phyloP scores from a whole-genome alignment of 2,888 invertebrate species.

The Pedicia rivosa region DNA sequence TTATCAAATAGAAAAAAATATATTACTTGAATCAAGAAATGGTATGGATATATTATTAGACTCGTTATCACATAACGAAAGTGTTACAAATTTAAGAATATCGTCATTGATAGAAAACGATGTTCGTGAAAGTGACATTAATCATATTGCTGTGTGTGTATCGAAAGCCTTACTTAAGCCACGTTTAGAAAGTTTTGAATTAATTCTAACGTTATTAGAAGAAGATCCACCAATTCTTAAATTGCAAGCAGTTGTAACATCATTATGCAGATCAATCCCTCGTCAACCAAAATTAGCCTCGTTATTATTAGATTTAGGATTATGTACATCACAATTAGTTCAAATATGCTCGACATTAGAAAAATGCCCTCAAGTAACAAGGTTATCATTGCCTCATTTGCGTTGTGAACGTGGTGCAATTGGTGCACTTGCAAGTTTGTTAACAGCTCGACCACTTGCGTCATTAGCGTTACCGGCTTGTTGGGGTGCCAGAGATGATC shows the following conservation, averaged over 20 bases:
- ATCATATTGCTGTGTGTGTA: conserved; percentile 31
- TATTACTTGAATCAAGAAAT: conserved; percentile 19
- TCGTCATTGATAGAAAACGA: conserved; percentile 36
- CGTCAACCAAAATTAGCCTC: conserved; percentile 28
- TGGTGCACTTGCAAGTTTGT: conserved; percentile 32
- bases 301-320: conserved; percentile 36
- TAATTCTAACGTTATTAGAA: conserved; percentile 36
- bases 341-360: conserved; percentile 35
- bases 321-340: conserved; percentile 35
- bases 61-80: conserved; percentile 34
- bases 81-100: conserved; percentile 34
- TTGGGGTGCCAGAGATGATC: conserved; percentile 35
- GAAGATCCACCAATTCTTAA: conserved; percentile 33
- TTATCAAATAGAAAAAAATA: conserved; percentile 33
- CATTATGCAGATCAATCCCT: conserved; percentile 28
- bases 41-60: conserved; percentile 34
- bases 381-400: conserved; percentile 37
- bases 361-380: conserved; percentile 33
- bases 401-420: conserved; percentile 37
- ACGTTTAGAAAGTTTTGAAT: conserved; percentile 34
- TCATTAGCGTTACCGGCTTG: conserved; percentile 35
- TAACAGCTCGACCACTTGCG: conserved; percentile 32
- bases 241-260: conserved; percentile 36
- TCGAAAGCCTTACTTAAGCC: conserved; percentile 32
- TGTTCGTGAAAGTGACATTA: conserved; percentile 34